Evolutionary conservation across 2,888 invertebrate species (phyloP), one percentile per base, ranked within the genome.

Genomic region (Callosobruchus maculatus): DNA sequence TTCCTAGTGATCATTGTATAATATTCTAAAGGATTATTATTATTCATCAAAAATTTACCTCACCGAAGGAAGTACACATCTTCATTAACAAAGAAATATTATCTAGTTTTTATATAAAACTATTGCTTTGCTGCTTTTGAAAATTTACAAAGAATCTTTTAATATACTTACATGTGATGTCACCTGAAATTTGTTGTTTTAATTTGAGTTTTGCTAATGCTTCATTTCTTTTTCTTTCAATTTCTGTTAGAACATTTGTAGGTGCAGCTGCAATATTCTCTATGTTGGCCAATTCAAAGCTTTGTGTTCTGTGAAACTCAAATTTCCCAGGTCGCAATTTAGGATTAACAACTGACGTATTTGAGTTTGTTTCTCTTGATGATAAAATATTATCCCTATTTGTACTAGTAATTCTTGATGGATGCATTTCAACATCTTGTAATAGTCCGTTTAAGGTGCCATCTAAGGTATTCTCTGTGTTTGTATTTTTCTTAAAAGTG

Each of bases 191-290:
- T 76, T 84, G 84, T 75, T 81, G 84, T 83, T 90, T 91, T 0
- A 89, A 89, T 78, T 90, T 84, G 20, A 91, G 86, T 81, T 88
- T 91, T 80, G 90, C 91, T 83, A 89, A 87, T 0, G 92, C 92
- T 80, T 89, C 88, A 76, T 88, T 84, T 76, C 90, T 89, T 80
- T 92, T 92, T 80, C 86, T 89, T 82, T 91, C 90, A 71, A 92
- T 92, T 86, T 92, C 91, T 77, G 90, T 89, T 67, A 89, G 89
- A 22, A 90, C 90, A 80, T 89, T 90, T 82, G 86, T 86, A 2
- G 81, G 73, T 66, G 82, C 72, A 70, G 73, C 73, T 73, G n/a
- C 9, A 71, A 76, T 69, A 18, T 72, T 49, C 49, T 71, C 67
- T 30, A 73, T 67, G 4, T 71, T 68, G 22, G 80, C 75, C 26